Base-by-base conservation (phyloP, 2,797 vertebrate species). In the Clarias laeviceps region DNA sequence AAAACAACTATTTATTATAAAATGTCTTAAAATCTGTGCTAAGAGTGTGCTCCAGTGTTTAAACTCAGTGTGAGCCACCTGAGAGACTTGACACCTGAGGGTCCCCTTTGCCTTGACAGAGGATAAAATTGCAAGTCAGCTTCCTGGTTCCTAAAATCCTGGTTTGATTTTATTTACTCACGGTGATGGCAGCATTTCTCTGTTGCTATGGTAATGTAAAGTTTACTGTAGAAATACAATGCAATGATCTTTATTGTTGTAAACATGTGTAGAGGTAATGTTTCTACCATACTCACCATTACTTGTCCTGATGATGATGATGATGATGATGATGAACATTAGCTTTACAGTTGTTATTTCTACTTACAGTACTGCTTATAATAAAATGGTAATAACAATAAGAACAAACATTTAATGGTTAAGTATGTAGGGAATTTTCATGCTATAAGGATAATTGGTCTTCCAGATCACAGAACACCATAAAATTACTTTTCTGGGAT, bases 391-490 rank as follows among this genome's bases (percentile, higher is more conserved):
- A 93, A 92, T 91, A 93, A 90, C 64, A 93, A 92, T 91, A 93
- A 91, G 62, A 90, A 92, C 92, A 90, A 92, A 87, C 88, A 90
- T 92, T 90, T 94, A 92, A 90, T 34, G 29, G 86, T 87, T 89
- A 91, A 91, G 93, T 94, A 92, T 92, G 87, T 94, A 89, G 92
- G 92, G 86, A 87, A 45, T 93, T 93, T 93, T 91, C 94, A 94
- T 84, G 77, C 73, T 85, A 65, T 84, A 87, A 82, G 83, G 82
- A 88, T 93, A 95, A 95, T 94, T 94, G 94, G 95, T 96, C 95
- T 96, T 96, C 95, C 95, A 95, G 91, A 91, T 93, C 89, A 92
- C 93, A 93, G 92, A 94, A 92, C 45, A n/a, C 79, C 77, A 84
- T 80, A 78, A 79, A 85, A 29, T 74, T 66, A 84, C n/a, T 54